Evolutionary conservation across 2,113 vertebrate species (phyloP), one percentile per base, ranked within the genome.

Genomic region (Tetrax tetrax): DNA sequence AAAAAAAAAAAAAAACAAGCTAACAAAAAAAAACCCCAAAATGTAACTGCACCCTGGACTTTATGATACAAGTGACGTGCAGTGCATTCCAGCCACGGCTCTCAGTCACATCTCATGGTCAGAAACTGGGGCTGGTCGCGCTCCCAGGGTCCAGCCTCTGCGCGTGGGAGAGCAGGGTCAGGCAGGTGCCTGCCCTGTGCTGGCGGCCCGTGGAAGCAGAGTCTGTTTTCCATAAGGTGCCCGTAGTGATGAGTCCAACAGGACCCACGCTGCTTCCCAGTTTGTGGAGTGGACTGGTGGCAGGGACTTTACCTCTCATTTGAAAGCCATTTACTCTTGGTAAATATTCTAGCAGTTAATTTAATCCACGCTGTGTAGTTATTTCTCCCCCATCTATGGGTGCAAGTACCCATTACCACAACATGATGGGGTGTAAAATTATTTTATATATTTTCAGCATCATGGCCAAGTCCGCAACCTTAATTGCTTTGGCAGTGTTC

Each of bases 401-500:
- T 79, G 87, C 78, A 90, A 79, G 83, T 53, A 65, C 88, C 89
- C 54, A 25, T 94, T 94, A 45, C 69, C 41, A 28, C 48, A 53
- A 47, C 16, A 70, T 33, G 65, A 83, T 75, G 54, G 65, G 66
- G 77, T 88, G 31, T 93, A 75, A 57, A 78, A 79, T 92, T 81
- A 61, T 91, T 94, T 94, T 95, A 24, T 96, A 37, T 43, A 54
- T 95, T 96, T 92, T 87, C 64, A 65, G 93, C 85, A 77, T 95
- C 65, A 25, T 60, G 96, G 95, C 96, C 90, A 93, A 95, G 85
- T 92, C 93, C 90, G 92, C 89, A 95, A 87, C 77, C 91, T 97
- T 98, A 97, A 98, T 97, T 96, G 96, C 94, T 97, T 97, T 97
- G 97, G 96, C 94, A 89, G 91, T 35, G 13, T 94, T 97, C 93